Evolutionary conservation across 2,113 vertebrate genomes (phyloP).

Genomic region (Hypomesus transpacificus): DNA sequence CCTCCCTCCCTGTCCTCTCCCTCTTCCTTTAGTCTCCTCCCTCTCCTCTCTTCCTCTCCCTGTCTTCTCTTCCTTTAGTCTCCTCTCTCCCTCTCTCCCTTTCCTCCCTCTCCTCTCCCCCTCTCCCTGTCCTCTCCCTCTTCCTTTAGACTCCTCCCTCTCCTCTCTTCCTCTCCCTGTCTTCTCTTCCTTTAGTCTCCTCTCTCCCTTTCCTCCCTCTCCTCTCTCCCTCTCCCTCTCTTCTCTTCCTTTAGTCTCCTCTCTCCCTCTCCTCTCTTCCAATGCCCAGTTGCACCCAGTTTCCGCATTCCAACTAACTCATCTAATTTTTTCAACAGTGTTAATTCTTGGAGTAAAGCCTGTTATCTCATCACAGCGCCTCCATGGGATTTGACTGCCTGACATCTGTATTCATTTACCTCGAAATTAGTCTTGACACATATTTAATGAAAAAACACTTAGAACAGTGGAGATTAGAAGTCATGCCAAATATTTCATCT

Average conservation of each 20-base stretch:
- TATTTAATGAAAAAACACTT: constrained; percentile 65
- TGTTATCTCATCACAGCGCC: constrained; percentile 75
- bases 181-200: background rate
- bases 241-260: constrained; percentile 7
- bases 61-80: background rate
- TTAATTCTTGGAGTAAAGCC: constrained; percentile 76
- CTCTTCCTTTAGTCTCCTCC: constrained; percentile 16
- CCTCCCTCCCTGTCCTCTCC: no score
- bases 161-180: background rate
- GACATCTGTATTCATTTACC: constrained; percentile 74
- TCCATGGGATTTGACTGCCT: constrained; percentile 72
- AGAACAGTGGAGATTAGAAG: constrained; percentile 63
- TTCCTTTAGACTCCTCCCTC: constrained; percentile 9
- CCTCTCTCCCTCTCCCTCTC: background rate
- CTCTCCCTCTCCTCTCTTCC: constrained; percentile 25
- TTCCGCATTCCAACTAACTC: constrained; percentile 60
- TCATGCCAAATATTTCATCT: constrained; percentile 50
- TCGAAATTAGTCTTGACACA: constrained; percentile 72
- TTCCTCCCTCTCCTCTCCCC: constrained; percentile 17
- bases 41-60: background rate
- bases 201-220: background rate
- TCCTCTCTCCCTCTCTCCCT: constrained; percentile 13
- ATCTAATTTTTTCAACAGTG: constrained; percentile 65
- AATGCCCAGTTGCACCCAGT: constrained; percentile 47
- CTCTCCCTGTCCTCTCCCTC: background rate